A percentile compares a stretch with the other conserved stretches of the same genome.
Evolutionary conservation across 2,113 vertebrate species (phyloP).

Genomic region (Rhadina sibilatrix): DNA sequence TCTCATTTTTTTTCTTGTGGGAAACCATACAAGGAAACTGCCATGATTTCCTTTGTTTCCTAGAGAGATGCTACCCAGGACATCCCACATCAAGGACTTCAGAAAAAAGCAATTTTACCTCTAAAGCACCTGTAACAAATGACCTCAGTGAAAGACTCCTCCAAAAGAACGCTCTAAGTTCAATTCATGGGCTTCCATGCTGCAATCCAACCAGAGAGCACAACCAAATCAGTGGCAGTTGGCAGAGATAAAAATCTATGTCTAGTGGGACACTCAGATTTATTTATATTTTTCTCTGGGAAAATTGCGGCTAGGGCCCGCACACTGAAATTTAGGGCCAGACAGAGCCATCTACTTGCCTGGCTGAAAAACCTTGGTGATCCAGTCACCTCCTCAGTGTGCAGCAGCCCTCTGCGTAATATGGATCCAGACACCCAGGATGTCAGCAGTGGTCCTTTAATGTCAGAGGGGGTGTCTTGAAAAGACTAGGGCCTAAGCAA

Average conservation of each 20-base stretch:
- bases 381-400: background rate
- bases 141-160: background rate
- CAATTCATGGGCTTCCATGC: fast-evolving
- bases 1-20: background rate
- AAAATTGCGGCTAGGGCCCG: background rate
- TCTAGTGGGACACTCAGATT: background rate
- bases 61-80: background rate
- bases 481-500: background rate
- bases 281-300: background rate
- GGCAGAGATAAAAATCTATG: background rate
- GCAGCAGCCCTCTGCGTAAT: background rate
- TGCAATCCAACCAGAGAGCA: background rate
- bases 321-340: background rate
- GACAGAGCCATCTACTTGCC: background rate
- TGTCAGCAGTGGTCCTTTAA: background rate
- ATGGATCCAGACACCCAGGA: fast-evolving
- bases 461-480: background rate
- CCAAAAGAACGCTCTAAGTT: background rate
- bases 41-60: background rate
- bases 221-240: background rate
- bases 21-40: background rate
- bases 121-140: background rate
- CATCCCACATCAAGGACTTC: background rate
- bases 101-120: background rate
- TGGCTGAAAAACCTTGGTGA: background rate